Evolutionary conservation across 2,113 vertebrate genomes (phyloP), one percentile per base, ranked within the genome.

Genomic region (Naja naja): DNA sequence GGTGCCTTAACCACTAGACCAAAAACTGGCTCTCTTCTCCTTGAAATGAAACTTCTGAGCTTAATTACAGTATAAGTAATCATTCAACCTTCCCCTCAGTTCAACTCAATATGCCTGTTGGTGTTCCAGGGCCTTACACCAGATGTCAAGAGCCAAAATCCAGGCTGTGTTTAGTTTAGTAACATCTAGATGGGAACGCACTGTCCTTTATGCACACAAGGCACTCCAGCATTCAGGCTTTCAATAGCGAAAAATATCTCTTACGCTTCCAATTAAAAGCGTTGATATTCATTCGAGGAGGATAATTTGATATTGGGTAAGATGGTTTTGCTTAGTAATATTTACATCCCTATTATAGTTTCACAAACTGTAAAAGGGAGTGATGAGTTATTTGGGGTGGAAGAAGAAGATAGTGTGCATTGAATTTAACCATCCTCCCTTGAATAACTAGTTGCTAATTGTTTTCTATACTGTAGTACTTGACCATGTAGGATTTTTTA

Each of bases 121-220:
- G 85, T 92, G 3, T 92, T 94, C 94, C 60, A 74, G 90, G 47
- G 88, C 58, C 6, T 89, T 89, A 89, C 20, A 49, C n/a, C 43
- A 47, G 85, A 81, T 90, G 93, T 91, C 93, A 93, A 91, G 85
- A 85, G 39, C 88, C 0, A 0, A 39, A 16, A 0, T 89, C 20
- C 23, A 10, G 55, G 3, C 4, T 43, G 11, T 81, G 52, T 91
- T 94, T 88, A 45, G 90, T 93, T 95, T 27, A 92, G 88, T 91
- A 95, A 85, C 64, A 91, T 45, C 0, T 0, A 88, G 23, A 30
- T 90, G 81, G 92, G 89, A 89, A 34, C 0, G 4, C 94, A 93
- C 91, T 93, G 91, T 93, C 92, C 5, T 27, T 55, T 93, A 92
- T 7, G 85, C 74, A 74, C 74, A 0, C 0, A 87, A 90, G 90